Evolutionary conservation across 2,888 invertebrate genomes (phyloP), one percentile per base, ranked within the genome.

Genomic region (Rotaria magnacalcarata): DNA sequence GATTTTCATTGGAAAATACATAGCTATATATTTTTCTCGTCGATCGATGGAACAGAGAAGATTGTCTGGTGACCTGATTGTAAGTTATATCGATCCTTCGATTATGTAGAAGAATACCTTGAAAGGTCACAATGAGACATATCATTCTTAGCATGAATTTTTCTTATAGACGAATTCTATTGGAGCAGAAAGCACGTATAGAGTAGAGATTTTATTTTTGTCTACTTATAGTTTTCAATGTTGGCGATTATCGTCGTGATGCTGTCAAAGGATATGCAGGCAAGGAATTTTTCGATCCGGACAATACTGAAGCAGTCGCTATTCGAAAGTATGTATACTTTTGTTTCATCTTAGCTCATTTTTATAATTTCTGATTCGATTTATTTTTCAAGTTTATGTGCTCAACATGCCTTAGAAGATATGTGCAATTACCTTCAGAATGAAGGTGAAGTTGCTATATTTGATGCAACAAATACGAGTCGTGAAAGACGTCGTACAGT

Each of bases 391-490:
- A 85, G 84, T 21, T 58, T 43, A 19, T 98, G 97, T 91, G 97
- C 97, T 54, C 93, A 95, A 88, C 95, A 96, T 90, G 98, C 98
- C 0, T 92, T 98, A 43, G 94, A 96, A 88, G 99, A 99, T 90
- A 96, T 98, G 87, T 96, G 96, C 91, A 93, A 94, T 89, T 98
- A 97, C 94, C 89, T 93, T 85, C 89, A 89, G 94, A 89, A 93
- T n/a, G 84, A 85, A 6, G 85, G 85, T 16, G 85, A 87, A 75
- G 87, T 87, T 21, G 87, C 85, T 8, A 95, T 99, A 16, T 97
- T 99, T 90, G 99, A 99, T 92, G 99, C 99, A 0, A 99, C 99
- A 19, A 99, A 99, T 91, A 98, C 99, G 0, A 98, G 98, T 0
- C 92, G 94, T 88, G 96, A 96, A 88, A 93, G 99, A 86, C 93